Evolutionary conservation across 2,888 invertebrate species (phyloP).

Genomic region (Disparrhopalites patrizii): DNA sequence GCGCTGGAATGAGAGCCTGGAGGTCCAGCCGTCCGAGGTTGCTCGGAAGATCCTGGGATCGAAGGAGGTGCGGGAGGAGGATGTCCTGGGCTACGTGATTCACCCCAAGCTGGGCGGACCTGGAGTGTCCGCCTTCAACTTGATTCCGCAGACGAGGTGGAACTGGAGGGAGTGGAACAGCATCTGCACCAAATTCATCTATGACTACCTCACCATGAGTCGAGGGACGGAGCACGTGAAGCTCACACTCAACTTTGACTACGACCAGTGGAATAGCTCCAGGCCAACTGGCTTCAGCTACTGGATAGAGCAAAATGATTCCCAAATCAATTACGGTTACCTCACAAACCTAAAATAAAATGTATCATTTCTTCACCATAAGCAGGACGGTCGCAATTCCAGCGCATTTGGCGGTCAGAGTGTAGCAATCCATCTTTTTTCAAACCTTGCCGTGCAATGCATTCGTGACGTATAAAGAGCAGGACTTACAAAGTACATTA

Average conservation of each 20-base stretch:
- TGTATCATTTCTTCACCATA: too few species aligned
- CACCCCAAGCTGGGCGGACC: background rate
- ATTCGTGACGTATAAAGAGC: too few species aligned
- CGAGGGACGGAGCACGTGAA: background rate
- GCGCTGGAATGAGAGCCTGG: background rate
- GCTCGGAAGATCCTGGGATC: background rate
- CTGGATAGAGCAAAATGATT: background rate
- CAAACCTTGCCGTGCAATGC: too few species aligned
- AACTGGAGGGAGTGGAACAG: constrained; percentile 1
- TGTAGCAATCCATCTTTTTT: too few species aligned
- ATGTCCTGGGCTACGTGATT: constrained; percentile 1
- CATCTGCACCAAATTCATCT: background rate
- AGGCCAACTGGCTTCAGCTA: background rate
- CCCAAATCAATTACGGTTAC: background rate
- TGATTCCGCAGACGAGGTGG: background rate
- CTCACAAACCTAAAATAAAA: background rate
- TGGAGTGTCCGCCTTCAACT: background rate
- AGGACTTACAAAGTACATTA: too few species aligned
- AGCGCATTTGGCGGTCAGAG: too few species aligned
- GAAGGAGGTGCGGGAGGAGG: background rate
- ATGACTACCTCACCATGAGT: background rate
- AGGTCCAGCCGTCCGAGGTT: background rate
- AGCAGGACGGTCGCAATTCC: too few species aligned
- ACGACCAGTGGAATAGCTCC: background rate
- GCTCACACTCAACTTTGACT: background rate